Percentiles rank a stretch among this genome's conserved stretches.
Conservation (phyloP, 2,797 vertebrate genomes). For the Cyprinella venusta region DNA sequence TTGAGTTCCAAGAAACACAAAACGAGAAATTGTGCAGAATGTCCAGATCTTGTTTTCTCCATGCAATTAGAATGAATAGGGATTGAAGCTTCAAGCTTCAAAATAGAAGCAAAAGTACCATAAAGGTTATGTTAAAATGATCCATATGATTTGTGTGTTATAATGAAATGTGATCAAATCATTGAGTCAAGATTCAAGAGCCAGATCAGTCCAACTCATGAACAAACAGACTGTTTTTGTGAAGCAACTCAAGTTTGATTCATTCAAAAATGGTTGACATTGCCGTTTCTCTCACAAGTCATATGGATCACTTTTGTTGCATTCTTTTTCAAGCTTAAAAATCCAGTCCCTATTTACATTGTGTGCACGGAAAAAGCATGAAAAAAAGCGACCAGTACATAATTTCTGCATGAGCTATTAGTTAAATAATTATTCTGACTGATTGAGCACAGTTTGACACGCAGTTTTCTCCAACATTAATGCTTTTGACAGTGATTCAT, state of each 20-base stretch:
- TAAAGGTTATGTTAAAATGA: not conserved
- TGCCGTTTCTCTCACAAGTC: not conserved
- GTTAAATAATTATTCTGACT: not conserved
- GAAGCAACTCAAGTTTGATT: conserved; percentile 2
- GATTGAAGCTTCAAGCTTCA: not conserved
- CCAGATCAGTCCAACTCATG: not conserved
- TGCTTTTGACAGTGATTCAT: not conserved
- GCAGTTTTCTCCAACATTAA: not conserved
- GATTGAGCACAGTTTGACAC: not conserved
- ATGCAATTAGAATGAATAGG: not conserved
- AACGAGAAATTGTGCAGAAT: not conserved
- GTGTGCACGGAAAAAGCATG: not conserved
- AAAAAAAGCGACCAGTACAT: not conserved
- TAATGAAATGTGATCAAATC: not conserved
- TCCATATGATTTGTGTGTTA: not conserved
- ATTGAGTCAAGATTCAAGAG: not conserved
- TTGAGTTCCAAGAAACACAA: not conserved
- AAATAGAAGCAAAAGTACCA: not conserved
- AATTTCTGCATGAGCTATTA: not conserved
- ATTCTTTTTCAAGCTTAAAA: not conserved
- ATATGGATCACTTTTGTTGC: not conserved
- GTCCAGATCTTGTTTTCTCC: not conserved
- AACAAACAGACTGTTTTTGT: not conserved
- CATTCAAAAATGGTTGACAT: not conserved
- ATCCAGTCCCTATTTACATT: not conserved